phyloP scores from a whole-genome alignment of 2,888 invertebrate genomes.

The Eueremaeus valkanovi region DNA sequence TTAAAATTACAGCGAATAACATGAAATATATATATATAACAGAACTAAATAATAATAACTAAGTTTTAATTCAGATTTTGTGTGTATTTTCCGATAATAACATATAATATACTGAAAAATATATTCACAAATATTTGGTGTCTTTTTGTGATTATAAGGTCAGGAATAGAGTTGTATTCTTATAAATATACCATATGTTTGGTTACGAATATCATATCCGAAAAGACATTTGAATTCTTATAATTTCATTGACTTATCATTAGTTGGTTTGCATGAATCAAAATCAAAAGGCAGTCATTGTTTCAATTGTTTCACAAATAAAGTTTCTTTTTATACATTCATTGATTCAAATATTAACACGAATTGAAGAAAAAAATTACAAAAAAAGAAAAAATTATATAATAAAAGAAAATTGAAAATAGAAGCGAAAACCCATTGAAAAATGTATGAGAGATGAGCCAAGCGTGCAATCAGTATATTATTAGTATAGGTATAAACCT shows the following conservation, averaged over 20 bases:
- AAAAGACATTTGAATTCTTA: no score
- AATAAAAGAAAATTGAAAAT: not conserved
- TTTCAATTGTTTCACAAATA: not conserved
- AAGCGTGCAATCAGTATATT: not conserved
- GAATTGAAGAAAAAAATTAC: not conserved
- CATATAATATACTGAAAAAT: not conserved
- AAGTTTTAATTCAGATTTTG: not conserved
- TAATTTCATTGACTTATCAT: conserved; percentile 2
- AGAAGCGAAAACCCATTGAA: not conserved
- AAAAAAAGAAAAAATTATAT: not conserved
- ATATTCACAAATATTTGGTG: not conserved
- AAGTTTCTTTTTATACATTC: no score
- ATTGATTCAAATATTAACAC: not conserved
- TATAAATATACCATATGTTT: no score
- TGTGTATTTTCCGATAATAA: not conserved
- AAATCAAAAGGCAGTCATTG: conserved; percentile 1
- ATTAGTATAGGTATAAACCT: not conserved
- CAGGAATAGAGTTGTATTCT: no score
- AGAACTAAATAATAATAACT: not conserved
- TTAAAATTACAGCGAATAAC: not conserved
- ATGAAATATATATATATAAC: not conserved
- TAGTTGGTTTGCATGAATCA: not conserved
- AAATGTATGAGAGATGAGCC: not conserved
- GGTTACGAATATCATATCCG: no score
- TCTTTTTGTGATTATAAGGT: no score